A percentile compares a stretch with the other conserved stretches of the same genome.
phyloP scores from a whole-genome alignment of 2,113 vertebrate genomes.

The Burhinus oedicnemus region DNA sequence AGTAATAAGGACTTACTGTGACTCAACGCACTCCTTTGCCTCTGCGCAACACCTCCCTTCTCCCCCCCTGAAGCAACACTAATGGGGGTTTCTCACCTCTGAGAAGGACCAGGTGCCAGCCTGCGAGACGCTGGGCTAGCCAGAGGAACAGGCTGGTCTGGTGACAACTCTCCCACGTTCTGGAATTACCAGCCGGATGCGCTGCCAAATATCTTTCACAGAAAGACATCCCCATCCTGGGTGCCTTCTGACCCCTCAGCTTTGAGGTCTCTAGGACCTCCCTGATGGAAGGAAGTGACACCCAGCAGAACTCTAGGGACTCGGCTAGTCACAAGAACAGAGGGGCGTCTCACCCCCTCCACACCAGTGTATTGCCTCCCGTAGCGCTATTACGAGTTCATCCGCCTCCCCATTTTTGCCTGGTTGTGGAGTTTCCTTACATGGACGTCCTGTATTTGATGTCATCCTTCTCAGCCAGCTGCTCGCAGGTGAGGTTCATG shows the following conservation, averaged over 20 bases:
- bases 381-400: neutral
- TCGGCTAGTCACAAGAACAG: neutral
- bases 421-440: slow-evolving; percentile 75
- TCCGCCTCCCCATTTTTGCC: neutral
- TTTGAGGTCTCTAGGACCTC: neutral
- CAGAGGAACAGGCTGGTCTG: slow-evolving; percentile 42
- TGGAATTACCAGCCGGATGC: neutral
- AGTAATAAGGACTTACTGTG: neutral
- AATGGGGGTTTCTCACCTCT: slow-evolving; percentile 26
- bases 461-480: slow-evolving; percentile 92
- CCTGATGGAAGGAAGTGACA: neutral
- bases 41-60: neutral
- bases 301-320: neutral
- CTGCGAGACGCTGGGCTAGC: neutral
- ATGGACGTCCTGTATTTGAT: slow-evolving; percentile 92
- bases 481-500: slow-evolving; percentile 89
- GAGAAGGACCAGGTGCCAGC: slow-evolving; percentile 17
- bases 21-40: neutral
- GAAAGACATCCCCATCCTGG: slow-evolving; percentile 12
- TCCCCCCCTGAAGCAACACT: neutral
- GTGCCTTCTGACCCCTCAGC: neutral
- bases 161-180: slow-evolving; percentile 40
- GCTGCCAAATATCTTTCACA: slow-evolving; percentile 24
- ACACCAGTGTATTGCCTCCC: accelerated
- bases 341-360: neutral